phyloP scores from a whole-genome alignment of 2,888 invertebrate species.

The Patella caerulea region DNA sequence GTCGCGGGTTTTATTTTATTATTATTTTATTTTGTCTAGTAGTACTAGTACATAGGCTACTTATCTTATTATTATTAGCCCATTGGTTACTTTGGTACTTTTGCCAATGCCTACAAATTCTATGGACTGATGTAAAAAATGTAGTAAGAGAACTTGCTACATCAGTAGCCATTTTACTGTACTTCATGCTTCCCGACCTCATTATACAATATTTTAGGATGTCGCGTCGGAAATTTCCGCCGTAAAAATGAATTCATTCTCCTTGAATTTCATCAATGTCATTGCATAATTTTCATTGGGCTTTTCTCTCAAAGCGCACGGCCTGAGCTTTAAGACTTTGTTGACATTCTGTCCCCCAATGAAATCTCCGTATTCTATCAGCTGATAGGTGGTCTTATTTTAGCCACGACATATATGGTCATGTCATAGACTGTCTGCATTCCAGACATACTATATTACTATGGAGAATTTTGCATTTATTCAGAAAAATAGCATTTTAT shows the following conservation, averaged over 20 bases:
- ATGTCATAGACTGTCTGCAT: conserved; percentile 64
- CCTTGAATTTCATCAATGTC: not conserved
- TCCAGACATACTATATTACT: conserved; percentile 58
- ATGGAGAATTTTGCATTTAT: conserved; percentile 27
- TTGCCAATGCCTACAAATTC: too few species aligned
- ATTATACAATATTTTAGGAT: too few species aligned
- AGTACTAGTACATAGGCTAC: too few species aligned
- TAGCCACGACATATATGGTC: conserved; percentile 60
- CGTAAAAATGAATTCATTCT: conserved; percentile 12
- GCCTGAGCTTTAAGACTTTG: not conserved
- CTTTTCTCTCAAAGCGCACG: not conserved
- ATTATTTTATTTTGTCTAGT: too few species aligned
- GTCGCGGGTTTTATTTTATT: too few species aligned
- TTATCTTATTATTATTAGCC: too few species aligned
- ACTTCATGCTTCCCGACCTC: too few species aligned
- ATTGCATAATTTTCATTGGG: conserved; percentile 10
- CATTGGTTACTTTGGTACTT: too few species aligned
- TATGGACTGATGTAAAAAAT: too few species aligned
- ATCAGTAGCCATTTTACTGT: too few species aligned
- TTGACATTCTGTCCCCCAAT: conserved; percentile 23
- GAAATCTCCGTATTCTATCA: conserved; percentile 27
- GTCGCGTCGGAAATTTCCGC: not conserved
- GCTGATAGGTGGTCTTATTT: conserved; percentile 26
- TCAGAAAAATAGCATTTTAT: not conserved
- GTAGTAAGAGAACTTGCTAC: too few species aligned